Evolutionary conservation across 2,888 invertebrate genomes (phyloP).

Genomic region (Metacarcinus magister): DNA sequence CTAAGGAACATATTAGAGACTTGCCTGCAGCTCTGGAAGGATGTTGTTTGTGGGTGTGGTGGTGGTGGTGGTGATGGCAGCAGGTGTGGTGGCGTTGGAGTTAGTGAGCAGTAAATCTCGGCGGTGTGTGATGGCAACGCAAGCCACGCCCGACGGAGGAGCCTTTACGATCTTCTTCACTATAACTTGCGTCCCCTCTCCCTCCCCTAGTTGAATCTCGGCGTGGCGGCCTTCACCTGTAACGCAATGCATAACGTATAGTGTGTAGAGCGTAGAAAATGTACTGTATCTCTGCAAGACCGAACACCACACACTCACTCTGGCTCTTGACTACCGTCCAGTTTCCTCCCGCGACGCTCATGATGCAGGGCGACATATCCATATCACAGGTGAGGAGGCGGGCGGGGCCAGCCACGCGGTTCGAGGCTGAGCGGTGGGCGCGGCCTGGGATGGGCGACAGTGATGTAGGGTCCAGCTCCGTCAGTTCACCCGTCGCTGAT

Average conservation of each 20-base stretch:
- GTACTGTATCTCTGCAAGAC: neutral
- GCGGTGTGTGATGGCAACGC: constrained; percentile 71
- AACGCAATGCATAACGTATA: neutral
- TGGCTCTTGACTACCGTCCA: constrained; percentile 61
- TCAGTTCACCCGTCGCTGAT: constrained; percentile 63
- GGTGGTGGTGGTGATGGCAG: constrained; percentile 51
- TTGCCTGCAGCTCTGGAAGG: constrained; percentile 44
- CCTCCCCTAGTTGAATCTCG: constrained; percentile 45
- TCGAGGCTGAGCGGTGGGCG: constrained; percentile 68
- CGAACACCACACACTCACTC: constrained; percentile 54
- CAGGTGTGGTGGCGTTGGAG: constrained; percentile 13
- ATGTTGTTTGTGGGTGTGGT: neutral
- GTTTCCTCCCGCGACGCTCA: constrained; percentile 66
- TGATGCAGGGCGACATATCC: constrained; percentile 67
- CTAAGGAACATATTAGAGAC: neutral
- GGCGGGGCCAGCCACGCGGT: constrained; percentile 21
- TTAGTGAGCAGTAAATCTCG: constrained; percentile 13
- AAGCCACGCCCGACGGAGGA: constrained; percentile 58
- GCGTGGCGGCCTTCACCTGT: constrained; percentile 70
- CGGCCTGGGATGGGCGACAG: constrained; percentile 59
- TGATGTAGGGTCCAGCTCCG: constrained; percentile 69
- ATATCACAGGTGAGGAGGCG: constrained; percentile 73
- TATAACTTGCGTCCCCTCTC: constrained; percentile 69
- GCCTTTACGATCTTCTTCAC: constrained; percentile 60
- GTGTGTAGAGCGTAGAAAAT: neutral